Evolutionary conservation across 2,888 invertebrate genomes (phyloP).

Genomic region (Melieria picta): DNA sequence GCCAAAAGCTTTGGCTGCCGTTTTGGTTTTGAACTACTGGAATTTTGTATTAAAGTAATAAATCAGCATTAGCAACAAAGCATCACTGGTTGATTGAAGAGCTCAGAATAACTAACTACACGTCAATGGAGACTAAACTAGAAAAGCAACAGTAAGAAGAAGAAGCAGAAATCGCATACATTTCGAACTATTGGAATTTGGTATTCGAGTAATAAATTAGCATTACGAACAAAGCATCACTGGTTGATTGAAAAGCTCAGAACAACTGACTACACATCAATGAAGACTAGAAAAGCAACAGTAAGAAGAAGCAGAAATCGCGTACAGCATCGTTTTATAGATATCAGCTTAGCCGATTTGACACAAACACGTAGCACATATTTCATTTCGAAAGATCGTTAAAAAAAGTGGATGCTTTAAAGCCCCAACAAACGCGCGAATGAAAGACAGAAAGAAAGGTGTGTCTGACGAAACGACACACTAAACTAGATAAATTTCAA

Average conservation of each 20-base stretch:
- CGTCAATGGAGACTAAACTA: background rate
- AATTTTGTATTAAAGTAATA: conserved; percentile 23
- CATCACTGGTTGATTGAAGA: background rate
- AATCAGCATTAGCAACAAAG: conserved; percentile 21
- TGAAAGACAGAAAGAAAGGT: conserved; percentile 15
- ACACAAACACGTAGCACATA: background rate
- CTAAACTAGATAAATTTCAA: conserved; percentile 43
- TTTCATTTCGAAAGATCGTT: conserved; percentile 20
- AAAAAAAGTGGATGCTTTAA: conserved; percentile 16
- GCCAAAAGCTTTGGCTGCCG: too few relatives aligned
- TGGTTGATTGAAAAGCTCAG: conserved; percentile 1
- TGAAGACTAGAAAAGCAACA: conserved; percentile 11
- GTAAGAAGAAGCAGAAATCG: conserved; percentile 19
- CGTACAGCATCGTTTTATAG: conserved; percentile 15
- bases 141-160: conserved; percentile 15
- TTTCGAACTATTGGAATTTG: conserved; percentile 21
- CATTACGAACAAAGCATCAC: conserved; percentile 6
- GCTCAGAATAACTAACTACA: background rate
- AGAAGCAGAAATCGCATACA: conserved; percentile 19
- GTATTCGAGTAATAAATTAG: conserved; percentile 25
- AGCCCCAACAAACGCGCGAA: background rate
- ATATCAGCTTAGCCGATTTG: too few relatives aligned
- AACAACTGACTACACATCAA: background rate
- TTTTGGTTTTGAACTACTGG: conserved; percentile 10
- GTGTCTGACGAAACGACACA: conserved; percentile 27